Evolutionary conservation across 2,113 vertebrate species (phyloP).

Genomic region (Progne subis): DNA sequence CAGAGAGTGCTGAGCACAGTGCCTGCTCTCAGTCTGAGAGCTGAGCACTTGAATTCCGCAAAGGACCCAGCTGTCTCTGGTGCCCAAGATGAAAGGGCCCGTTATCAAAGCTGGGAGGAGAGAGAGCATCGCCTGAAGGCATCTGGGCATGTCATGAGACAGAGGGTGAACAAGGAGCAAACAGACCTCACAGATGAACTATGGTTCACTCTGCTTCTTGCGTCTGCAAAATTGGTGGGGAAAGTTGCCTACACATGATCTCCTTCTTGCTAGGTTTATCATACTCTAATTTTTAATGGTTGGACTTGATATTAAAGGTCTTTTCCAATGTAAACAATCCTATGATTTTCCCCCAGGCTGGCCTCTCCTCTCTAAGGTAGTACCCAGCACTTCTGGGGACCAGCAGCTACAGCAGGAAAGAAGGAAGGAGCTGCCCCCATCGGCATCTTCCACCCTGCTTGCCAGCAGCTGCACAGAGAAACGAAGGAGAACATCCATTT

Average conservation of each 20-base stretch:
- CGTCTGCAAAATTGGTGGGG: background rate
- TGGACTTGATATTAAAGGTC: background rate
- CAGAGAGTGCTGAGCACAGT: background rate
- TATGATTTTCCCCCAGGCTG: background rate
- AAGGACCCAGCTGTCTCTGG: conserved; percentile 4
- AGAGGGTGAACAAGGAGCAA: background rate
- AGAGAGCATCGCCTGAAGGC: background rate
- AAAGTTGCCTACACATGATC: background rate
- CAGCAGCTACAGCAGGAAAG: background rate
- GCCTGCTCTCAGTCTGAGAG: background rate
- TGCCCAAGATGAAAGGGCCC: conserved; percentile 2
- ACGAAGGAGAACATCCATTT: rapidly evolving
- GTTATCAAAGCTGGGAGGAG: conserved; percentile 21
- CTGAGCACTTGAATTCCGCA: background rate
- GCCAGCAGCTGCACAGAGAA: background rate
- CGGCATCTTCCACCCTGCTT: rapidly evolving
- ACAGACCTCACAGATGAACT: background rate
- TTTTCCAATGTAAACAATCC: background rate
- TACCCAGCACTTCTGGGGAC: background rate
- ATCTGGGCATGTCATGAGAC: background rate
- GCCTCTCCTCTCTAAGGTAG: background rate
- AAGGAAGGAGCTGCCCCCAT: background rate
- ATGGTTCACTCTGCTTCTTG: background rate
- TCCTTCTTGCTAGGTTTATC: background rate
- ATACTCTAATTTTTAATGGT: background rate